A percentile compares a stretch with the other conserved stretches of the same genome.
Conservation (phyloP, 2,888 invertebrate genomes). For the Elysia crispata region DNA sequence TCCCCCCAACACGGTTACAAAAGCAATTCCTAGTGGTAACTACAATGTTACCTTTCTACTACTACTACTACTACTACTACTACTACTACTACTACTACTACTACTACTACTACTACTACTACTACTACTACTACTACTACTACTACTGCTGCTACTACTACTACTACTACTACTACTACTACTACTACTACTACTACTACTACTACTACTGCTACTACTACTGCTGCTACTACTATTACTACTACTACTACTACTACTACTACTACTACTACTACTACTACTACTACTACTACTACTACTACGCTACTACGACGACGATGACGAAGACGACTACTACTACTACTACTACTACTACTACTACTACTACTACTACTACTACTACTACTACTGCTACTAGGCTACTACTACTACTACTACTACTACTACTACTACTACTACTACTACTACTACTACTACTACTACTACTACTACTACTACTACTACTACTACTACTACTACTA, state of each 20-base stretch:
- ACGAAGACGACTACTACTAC: too few relatives aligned
- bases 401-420: too few relatives aligned
- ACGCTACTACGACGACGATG: too few relatives aligned
- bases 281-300: not conserved
- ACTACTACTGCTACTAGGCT: too few relatives aligned
- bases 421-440: not conserved
- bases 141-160: not conserved
- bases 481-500: not conserved
- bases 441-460: not conserved
- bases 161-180: not conserved
- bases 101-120: conserved; percentile 2
- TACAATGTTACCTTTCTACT: not conserved
- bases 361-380: not conserved
- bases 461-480: not conserved
- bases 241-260: not conserved
- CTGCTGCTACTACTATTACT: not conserved
- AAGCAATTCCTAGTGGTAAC: not conserved
- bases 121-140: conserved; percentile 10
- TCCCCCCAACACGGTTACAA: too few relatives aligned
- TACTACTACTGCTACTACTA: not conserved
- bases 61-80: not conserved
- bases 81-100: not conserved
- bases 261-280: not conserved
- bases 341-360: not conserved
- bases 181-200: not conserved